A percentile compares a stretch with the other conserved stretches of the same genome.
These are phyloP conservation scores for Pangasianodon hypophthalmus DNA, from an alignment of 2,113 vertebrate genomes.

Conservation along the genomic window DNA sequence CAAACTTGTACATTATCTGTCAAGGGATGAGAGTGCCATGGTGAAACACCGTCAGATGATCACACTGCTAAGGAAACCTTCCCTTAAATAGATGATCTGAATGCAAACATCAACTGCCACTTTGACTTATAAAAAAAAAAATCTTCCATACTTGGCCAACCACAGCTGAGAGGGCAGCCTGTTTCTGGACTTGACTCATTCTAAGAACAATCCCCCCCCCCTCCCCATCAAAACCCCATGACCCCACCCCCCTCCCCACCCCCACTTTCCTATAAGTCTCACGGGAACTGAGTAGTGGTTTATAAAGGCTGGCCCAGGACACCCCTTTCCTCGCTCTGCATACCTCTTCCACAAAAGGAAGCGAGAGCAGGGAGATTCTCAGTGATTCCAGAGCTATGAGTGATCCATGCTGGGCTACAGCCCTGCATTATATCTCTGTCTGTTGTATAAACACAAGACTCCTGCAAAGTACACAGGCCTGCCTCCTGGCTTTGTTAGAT, in stretches of 20 bases:
- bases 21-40: background rate
- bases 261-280: conserved; percentile 14
- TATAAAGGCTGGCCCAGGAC: conserved; percentile 8
- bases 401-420: background rate
- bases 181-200: conserved; percentile 25
- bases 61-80: conserved; percentile 26
- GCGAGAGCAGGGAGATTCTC: conserved; percentile 5
- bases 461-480: background rate
- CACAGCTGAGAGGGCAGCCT: conserved; percentile 23
- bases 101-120: conserved; percentile 9
- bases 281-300: conserved; percentile 27
- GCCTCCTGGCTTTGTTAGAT: background rate
- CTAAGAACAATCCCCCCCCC: background rate
- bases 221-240: background rate
- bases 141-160: conserved; percentile 44
- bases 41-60: background rate
- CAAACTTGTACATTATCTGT: conserved; percentile 9
- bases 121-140: conserved; percentile 16
- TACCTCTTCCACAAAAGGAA: conserved; percentile 57
- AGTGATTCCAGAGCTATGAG: conserved; percentile 26
- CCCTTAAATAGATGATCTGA: conserved; percentile 41
- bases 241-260: background rate
- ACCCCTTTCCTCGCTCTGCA: conserved; percentile 30
- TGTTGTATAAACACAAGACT: conserved; percentile 24
- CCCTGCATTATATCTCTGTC: conserved; percentile 27